Conservation (phyloP, 2,113 vertebrate genomes). For the Esox niger region DNA sequence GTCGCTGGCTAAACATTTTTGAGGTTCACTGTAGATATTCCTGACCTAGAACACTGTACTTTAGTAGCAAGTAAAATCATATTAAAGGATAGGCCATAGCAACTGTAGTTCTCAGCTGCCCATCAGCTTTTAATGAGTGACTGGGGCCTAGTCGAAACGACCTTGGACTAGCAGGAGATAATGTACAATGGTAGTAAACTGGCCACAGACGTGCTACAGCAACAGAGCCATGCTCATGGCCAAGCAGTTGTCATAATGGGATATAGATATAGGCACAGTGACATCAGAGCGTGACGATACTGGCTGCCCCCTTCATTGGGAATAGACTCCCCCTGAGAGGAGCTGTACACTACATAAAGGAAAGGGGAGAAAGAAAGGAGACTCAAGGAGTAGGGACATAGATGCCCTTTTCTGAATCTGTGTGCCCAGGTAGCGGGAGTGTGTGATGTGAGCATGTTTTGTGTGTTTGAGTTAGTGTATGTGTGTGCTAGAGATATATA, state of each 20-base stretch:
- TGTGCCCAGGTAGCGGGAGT: slow-evolving; percentile 20
- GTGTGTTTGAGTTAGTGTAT: no score
- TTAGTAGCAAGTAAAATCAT: no score
- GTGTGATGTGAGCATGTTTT: slow-evolving; percentile 21
- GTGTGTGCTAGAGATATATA: no score
- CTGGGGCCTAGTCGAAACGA: slow-evolving; percentile 3
- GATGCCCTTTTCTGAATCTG: slow-evolving; percentile 41
- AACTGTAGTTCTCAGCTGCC: not conserved
- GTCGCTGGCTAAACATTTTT: no score
- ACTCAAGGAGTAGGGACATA: slow-evolving; percentile 40
- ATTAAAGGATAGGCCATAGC: no score
- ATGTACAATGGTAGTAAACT: slow-evolving; percentile 10
- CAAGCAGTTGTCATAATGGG: slow-evolving; percentile 39
- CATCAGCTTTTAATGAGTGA: slow-evolving; percentile 6
- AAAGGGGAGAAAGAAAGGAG: slow-evolving; percentile 22
- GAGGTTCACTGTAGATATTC: no score
- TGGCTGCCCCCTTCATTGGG: slow-evolving; percentile 30
- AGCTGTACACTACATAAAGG: slow-evolving; percentile 5
- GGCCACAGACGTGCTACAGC: slow-evolving; percentile 18
- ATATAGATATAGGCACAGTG: slow-evolving; percentile 47
- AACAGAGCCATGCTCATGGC: slow-evolving; percentile 41
- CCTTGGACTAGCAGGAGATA: slow-evolving; percentile 5
- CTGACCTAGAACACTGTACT: no score
- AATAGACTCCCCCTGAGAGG: slow-evolving; percentile 37
- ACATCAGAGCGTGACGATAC: slow-evolving; percentile 45